Conservation (phyloP, 1,140 invertebrate genomes). For the Caenorhabditis brenneri region DNA sequence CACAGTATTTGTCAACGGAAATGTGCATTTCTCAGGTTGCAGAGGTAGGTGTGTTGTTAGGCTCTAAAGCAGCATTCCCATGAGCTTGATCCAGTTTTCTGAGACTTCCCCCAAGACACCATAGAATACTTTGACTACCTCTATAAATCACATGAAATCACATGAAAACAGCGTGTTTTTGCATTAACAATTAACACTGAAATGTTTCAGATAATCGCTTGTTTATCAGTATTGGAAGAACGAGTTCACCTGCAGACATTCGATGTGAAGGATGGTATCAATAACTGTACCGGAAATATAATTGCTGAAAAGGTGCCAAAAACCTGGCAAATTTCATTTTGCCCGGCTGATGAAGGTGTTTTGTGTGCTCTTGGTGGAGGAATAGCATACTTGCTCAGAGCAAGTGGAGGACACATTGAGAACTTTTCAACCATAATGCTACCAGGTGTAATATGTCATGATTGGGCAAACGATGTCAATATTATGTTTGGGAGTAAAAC, state of each 20-base stretch:
- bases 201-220: slow-evolving; percentile 36
- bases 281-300: slow-evolving; percentile 18
- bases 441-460: neutral
- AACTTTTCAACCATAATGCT: neutral
- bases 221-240: slow-evolving; percentile 37
- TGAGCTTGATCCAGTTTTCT: too few species aligned
- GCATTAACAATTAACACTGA: neutral
- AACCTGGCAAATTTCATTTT: slow-evolving; percentile 17
- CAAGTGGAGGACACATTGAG: slow-evolving; percentile 1
- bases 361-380: slow-evolving; percentile 10
- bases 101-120: too few species aligned
- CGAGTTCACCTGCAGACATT: slow-evolving; percentile 22
- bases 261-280: slow-evolving; percentile 25
- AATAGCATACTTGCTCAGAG: neutral
- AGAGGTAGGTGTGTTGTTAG: neutral
- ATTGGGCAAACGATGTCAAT: slow-evolving; percentile 37
- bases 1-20: neutral
- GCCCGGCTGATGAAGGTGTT: slow-evolving; percentile 1
- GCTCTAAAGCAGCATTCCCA: neutral
- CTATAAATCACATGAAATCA: neutral
- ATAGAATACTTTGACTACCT: too few species aligned
- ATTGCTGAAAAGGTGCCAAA: slow-evolving; percentile 13
- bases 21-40: slow-evolving; percentile 24
- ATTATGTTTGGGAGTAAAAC: neutral
- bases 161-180: neutral